Conservation (phyloP, 2,797 vertebrate genomes). For the Cyclopterus lumpus region DNA sequence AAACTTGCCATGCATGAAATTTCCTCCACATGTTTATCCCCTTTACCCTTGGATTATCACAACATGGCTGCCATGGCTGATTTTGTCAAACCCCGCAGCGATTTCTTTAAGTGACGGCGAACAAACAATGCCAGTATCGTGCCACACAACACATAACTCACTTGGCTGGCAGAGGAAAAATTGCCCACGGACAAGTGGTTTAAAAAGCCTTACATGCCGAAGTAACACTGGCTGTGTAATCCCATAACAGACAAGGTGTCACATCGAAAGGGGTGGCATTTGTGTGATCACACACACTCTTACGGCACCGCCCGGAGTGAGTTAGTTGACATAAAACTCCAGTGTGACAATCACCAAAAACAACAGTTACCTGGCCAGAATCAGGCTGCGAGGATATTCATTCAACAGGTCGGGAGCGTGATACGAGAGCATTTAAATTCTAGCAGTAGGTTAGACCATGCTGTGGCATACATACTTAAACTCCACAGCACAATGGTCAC, state of each 20-base stretch:
- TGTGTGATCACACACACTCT: slow-evolving; percentile 48
- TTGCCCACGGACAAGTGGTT: slow-evolving; percentile 56
- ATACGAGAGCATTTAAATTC: slow-evolving; percentile 11
- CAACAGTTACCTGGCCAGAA: slow-evolving; percentile 20
- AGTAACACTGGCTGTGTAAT: slow-evolving; percentile 36
- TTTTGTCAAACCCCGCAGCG: slow-evolving; percentile 65
- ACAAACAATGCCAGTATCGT: slow-evolving; percentile 45
- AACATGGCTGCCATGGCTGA: slow-evolving; percentile 48
- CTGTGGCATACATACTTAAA: not conserved
- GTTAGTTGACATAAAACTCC: slow-evolving; percentile 28
- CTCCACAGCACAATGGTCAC: not conserved
- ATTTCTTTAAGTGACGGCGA: slow-evolving; percentile 45
- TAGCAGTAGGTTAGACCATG: not conserved
- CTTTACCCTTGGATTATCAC: slow-evolving; percentile 79
- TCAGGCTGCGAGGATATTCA: slow-evolving; percentile 14
- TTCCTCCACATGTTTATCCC: slow-evolving; percentile 81
- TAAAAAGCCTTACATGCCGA: slow-evolving; percentile 32
- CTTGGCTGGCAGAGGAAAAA: slow-evolving; percentile 32
- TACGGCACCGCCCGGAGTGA: slow-evolving; percentile 16
- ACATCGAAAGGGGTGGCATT: slow-evolving; percentile 52
- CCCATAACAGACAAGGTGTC: slow-evolving; percentile 42
- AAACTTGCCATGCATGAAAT: slow-evolving; percentile 81
- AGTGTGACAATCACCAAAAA: not conserved
- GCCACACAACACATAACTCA: slow-evolving; percentile 44
- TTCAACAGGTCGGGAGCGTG: slow-evolving; percentile 6